Base-by-base conservation (phyloP, 2,888 invertebrate genomes). In the Crossocerus cetratus region DNA sequence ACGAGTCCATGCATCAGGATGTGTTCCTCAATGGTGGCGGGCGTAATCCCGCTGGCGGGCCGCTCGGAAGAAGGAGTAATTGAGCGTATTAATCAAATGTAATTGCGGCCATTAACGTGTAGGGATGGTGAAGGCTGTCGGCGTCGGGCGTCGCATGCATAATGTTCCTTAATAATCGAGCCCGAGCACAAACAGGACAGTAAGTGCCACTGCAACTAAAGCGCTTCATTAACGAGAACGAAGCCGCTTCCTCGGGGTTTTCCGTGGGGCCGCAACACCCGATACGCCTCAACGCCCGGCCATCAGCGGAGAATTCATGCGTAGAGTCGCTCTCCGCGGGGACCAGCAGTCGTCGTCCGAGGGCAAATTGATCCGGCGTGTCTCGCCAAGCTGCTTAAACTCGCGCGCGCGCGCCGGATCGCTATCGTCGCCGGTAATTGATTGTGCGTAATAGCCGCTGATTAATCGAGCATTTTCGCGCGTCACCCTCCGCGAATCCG, bases 61-160 rank as follows among this genome's bases (percentile, higher is more conserved):
- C 49, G 49, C 49, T 16, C 16, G 58, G 63, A 69, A 72, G 60
- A 74, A 59, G 49, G 57, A 22, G 64, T 69, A 81, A 81, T 78
- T 78, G 73, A 65, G 16, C 56, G 54, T 65, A 71, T 81, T 80
- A 78, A 80, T 81, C 78, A 76, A 81, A 76, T 56, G 57, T 81
- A 81, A 80, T 77, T 77, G 61, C 60, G 45, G 53, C 65, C 74
- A 81, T 79, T 81, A 81, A 81, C 69, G 32, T 54, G 23, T 54
- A 59, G 65, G 58, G 53, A 32, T 11, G 32, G 18, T 21, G 21
- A 20, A 53, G 18, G 44, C 44, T 45, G 60, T 55, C 16, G 65
- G 59, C 58, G 20, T 22, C 23, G n/a, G 23, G 45, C 60, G 63
- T 56, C 13, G 66, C 57, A 65, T 76, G 56, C 71, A 71, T 76